A percentile compares a stretch with the other conserved stretches of the same genome.
Conservation (phyloP, 2,113 vertebrate species). For the Bungarus multicinctus region DNA sequence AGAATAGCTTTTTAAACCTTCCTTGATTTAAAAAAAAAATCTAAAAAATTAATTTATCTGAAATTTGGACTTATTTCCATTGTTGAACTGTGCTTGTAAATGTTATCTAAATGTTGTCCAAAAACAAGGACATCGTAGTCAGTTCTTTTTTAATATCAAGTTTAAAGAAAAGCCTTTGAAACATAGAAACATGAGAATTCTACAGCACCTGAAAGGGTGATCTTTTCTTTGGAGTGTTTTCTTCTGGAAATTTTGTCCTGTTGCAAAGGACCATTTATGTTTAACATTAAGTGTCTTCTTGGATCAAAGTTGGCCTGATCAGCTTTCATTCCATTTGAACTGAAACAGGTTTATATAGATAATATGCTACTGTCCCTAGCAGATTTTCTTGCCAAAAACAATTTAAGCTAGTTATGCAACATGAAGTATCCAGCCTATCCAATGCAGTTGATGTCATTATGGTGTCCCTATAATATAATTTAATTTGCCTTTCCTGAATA, state of each 20-base stretch:
- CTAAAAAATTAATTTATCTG: not conserved
- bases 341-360: not conserved
- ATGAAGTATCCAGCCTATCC: not conserved
- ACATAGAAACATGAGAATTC: not conserved
- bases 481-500: not conserved
- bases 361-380: not conserved
- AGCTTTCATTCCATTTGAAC: not conserved
- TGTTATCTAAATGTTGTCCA: not conserved
- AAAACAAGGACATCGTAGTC: not conserved
- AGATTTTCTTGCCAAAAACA: not conserved
- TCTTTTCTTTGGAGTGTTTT: no score
- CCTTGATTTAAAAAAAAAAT: not conserved
- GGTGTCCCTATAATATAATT: not conserved
- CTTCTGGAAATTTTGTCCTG: no score
- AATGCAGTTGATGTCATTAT: not conserved
- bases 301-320: not conserved
- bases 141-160: not conserved
- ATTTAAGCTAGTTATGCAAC: not conserved
- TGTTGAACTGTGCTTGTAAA: not conserved
- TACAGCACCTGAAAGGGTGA: not conserved
- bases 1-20: not conserved
- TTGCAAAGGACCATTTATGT: not conserved
- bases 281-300: not conserved
- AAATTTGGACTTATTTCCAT: not conserved
- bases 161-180: not conserved